A percentile compares a stretch with the other conserved stretches of the same genome.
These are phyloP conservation scores for Idaea dimidiata DNA, from an alignment of 2,888 invertebrate genomes.

Conservation along the genomic window DNA sequence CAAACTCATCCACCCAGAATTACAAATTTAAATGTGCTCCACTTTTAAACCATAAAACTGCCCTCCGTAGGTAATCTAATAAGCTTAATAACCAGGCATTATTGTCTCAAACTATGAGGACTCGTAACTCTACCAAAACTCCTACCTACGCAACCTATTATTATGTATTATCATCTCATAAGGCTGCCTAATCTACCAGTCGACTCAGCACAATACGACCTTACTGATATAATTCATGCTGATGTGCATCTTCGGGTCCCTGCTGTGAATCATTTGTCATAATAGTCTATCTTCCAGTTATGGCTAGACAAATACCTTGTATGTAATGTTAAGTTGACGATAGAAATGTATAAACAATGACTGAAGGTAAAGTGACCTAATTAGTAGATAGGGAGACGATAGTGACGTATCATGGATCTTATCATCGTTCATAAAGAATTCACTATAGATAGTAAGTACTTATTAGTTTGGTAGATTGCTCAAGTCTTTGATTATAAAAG, in stretches of 20 bases:
- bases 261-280: neutral
- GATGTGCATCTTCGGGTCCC: neutral
- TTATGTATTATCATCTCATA: neutral
- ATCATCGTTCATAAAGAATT: neutral
- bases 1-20: too few relatives aligned
- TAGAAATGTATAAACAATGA: neutral
- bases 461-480: too few relatives aligned
- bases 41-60: too few relatives aligned
- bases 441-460: neutral
- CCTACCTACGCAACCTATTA: neutral
- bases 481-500: too few relatives aligned
- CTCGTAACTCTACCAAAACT: neutral
- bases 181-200: neutral
- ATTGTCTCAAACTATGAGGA: too few relatives aligned
- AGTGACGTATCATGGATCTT: neutral
- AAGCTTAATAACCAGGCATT: too few relatives aligned
- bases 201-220: neutral
- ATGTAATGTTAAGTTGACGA: neutral
- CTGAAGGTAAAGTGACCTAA: neutral
- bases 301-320: neutral
- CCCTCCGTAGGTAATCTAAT: too few relatives aligned
- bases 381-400: neutral
- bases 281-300: slow-evolving; percentile 6
- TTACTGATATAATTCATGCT: neutral
- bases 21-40: too few relatives aligned